Evolutionary conservation across 2,888 invertebrate genomes (phyloP).

Genomic region (Cordylochernes scorpioides): DNA sequence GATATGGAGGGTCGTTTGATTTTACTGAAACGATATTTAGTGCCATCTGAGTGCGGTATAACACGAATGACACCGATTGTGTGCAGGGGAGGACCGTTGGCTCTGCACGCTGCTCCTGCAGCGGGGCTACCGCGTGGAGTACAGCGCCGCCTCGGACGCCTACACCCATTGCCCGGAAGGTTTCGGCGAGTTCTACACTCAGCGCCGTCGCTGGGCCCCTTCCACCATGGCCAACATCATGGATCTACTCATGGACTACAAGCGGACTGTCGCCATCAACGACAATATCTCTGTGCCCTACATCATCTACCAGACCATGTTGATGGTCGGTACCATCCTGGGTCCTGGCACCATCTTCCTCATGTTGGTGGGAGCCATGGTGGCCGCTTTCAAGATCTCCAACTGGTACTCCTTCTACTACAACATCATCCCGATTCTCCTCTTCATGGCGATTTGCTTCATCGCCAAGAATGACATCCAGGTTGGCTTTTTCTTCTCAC

Average conservation of each 20-base stretch:
- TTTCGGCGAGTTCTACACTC: conserved; percentile 31
- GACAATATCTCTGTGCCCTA: conserved; percentile 27
- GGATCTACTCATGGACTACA: conserved; percentile 26
- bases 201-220: conserved; percentile 30
- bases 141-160: conserved; percentile 68
- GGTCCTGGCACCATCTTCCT: conserved; percentile 58
- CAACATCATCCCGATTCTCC: conserved; percentile 71
- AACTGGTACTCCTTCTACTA: conserved; percentile 48
- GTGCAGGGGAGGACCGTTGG: conserved; percentile 81
- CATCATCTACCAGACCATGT: conserved; percentile 24
- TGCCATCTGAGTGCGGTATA: no score
- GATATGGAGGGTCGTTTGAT: no score
- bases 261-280: conserved; percentile 25
- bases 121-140: conserved; percentile 89
- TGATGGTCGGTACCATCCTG: conserved; percentile 45
- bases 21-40: no score
- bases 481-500: conserved; percentile 35
- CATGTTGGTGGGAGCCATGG: conserved; percentile 55
- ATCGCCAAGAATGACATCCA: conserved; percentile 65
- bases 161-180: conserved; percentile 29
- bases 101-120: conserved; percentile 85
- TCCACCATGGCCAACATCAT: conserved; percentile 32
- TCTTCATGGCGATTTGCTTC: conserved; percentile 79
- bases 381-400: conserved; percentile 35
- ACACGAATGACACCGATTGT: no score